Base-by-base conservation (phyloP, 1,140 invertebrate species). In the Leptinotarsa defecta region DNA sequence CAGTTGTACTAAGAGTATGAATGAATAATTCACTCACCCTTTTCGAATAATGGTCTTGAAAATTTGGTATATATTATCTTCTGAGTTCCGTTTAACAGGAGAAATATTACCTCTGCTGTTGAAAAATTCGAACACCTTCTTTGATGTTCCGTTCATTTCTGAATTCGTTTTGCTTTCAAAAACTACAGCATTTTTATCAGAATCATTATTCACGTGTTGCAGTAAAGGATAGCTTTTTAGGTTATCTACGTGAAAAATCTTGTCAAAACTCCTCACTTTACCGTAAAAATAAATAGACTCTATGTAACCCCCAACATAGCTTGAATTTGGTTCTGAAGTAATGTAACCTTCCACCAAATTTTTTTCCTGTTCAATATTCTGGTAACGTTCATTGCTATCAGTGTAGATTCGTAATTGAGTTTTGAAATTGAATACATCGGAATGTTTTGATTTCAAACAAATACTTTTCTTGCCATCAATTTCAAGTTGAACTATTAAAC, bases 271-370 rank as follows among this genome's bases (percentile, higher is more conserved):
- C 34, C 72, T 61, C 8, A 80, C 19, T n/a, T 71, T 74, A 17
- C 78, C 78, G 71, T 78, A 80, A 71, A 80, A 80, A 49, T 69
- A 67, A 13, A 34, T 13, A 34, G 77, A 22, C 48, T 77, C 67
- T 22, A 80, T n/a, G 57, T 80, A 80, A 19, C 78, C 78, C 49
- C 49, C 73, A 13, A 78, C 70, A 11, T 74, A 74, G 68, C 76
- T 77, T 13, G 20, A 76, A 63, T 67, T 65, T 74, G 49, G 20
- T 76, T 71, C 57, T 61, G 43, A 24, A 8, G 27, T 34, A 17
- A 71, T 43, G 24, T 61, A 71, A 17, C 70, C 70, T 62, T 71
- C 49, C 13, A 62, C 49, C 27, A 61, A 34, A 57, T 61, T 27
- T n/a, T 63, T 71, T 15, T 19, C 52, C n/a, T n/a, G 15, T 19